Evolutionary conservation across 2,888 invertebrate species (phyloP), one percentile per base, ranked within the genome.

Genomic region (Amphipyra tragopoginis): DNA sequence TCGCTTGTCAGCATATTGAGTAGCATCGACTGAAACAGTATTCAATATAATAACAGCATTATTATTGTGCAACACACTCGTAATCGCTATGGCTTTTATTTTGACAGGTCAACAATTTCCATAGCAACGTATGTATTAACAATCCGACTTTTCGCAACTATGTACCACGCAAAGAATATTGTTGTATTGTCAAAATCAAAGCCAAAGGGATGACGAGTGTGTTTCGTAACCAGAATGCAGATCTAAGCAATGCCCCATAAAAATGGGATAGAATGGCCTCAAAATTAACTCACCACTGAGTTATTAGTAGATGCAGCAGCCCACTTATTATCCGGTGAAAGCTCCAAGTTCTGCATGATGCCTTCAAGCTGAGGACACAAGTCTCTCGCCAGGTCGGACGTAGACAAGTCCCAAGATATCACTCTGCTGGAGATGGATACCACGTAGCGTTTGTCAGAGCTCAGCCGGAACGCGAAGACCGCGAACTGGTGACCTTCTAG

Each of bases 401-500:
- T 99, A 29, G 98, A 97, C 33, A 99, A 91, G 92, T 99, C 99
- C 97, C 99, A 99, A 36, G 99, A 99, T 74, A 99, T 98, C 74
- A 99, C 98, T 77, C 98, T 96, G 83, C 99, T 99, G 2, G 99
- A 99, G 79, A 99, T 98, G 2, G 99, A 99, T 0, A 99, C 98
- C 72, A 99, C 97, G 90, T 98, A 98, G 29, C 98, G 97, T 81
- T 97, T 97, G 91, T 99, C 98, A 0, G 98, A 97, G 7, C 98
- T 98, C 29, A 99, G 89, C 10, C 97, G 97, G 87, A 98, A 98
- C 1, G 97, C 98, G 89, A 99, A 99, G 0, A 99, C 98, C 0
- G 99, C 99, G 86, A 99, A 99, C 86, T 98, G 99, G 90, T 99
- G 99, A 0, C 99, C 99, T 94, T 99, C 99, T 45, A 99, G 92